Conservation (phyloP, 2,113 vertebrate species). For the Hypocryptadius cinnamomeus region DNA sequence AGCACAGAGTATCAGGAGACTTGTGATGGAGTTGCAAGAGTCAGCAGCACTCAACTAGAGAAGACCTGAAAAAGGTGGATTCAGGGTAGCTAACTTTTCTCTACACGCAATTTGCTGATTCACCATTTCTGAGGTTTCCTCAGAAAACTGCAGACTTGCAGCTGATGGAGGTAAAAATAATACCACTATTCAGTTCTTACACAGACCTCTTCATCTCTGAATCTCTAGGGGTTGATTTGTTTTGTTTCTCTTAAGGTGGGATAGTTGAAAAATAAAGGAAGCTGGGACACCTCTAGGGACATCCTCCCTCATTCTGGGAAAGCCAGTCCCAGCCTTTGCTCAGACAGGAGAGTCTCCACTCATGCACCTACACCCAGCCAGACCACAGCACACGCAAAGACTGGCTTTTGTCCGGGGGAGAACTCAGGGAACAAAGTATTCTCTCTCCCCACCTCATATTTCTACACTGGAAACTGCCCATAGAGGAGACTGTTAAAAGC, state of each 20-base stretch:
- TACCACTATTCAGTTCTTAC: background rate
- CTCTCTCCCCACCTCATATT: background rate
- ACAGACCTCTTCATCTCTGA: background rate
- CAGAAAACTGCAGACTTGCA: conserved; percentile 37
- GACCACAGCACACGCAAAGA: background rate
- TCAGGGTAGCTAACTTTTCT: background rate
- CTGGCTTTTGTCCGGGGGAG: background rate
- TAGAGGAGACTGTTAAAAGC: background rate
- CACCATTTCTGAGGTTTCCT: conserved; percentile 9
- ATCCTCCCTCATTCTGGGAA: background rate
- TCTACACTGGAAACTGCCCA: background rate
- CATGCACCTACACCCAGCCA: background rate
- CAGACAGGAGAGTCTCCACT: background rate
- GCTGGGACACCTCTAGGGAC: background rate
- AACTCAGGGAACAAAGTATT: background rate
- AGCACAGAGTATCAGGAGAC: background rate
- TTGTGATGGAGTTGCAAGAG: background rate
- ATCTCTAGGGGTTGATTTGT: background rate
- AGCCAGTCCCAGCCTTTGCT: background rate
- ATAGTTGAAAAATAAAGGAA: background rate
- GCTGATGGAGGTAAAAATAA: conserved; percentile 21
- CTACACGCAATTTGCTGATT: background rate
- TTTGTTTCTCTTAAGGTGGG: conserved; percentile 3
- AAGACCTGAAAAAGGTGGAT: background rate
- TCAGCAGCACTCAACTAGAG: background rate